phyloP scores from a whole-genome alignment of 2,113 vertebrate species.

The Nematolebias whitei region DNA sequence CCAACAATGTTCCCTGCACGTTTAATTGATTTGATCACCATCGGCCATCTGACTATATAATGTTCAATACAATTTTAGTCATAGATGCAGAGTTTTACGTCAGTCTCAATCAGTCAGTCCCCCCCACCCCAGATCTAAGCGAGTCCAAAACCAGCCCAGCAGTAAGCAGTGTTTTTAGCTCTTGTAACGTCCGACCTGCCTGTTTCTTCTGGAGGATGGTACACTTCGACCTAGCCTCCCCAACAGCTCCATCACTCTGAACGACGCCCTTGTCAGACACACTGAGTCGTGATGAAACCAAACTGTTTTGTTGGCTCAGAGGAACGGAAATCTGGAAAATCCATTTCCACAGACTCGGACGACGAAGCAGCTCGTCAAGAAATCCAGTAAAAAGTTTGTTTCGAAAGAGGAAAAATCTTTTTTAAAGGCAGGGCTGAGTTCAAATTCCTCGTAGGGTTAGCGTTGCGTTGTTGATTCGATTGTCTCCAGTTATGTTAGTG shows the following conservation, averaged over 20 bases:
- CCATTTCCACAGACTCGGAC: neutral
- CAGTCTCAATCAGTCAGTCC: too few relatives aligned
- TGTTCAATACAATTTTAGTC: conserved; percentile 14
- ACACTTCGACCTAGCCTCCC: neutral
- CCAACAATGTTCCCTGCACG: conserved; percentile 4
- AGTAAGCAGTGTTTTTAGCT: conserved; percentile 1
- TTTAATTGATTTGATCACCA: conserved; percentile 37
- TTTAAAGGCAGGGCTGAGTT: too few relatives aligned
- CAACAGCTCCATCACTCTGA: conserved; percentile 35
- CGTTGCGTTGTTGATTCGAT: too few relatives aligned
- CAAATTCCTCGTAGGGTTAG: too few relatives aligned
- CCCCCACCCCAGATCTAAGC: too few relatives aligned
- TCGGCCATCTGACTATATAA: conserved; percentile 20
- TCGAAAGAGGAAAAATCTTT: too few relatives aligned
- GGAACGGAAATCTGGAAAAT: neutral
- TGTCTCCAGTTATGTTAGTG: too few relatives aligned
- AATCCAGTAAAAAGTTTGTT: too few relatives aligned
- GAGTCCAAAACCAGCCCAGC: neutral
- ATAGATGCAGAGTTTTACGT: conserved; percentile 29
- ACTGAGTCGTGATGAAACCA: neutral
- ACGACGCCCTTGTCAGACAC: conserved; percentile 26
- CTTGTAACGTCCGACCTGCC: neutral
- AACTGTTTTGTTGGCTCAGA: conserved; percentile 7
- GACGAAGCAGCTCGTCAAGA: too few relatives aligned
- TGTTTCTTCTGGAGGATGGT: neutral